These are phyloP conservation scores for Drosophila neocordata DNA, from an alignment of 1,140 invertebrate genomes.

Conservation along the genomic window DNA sequence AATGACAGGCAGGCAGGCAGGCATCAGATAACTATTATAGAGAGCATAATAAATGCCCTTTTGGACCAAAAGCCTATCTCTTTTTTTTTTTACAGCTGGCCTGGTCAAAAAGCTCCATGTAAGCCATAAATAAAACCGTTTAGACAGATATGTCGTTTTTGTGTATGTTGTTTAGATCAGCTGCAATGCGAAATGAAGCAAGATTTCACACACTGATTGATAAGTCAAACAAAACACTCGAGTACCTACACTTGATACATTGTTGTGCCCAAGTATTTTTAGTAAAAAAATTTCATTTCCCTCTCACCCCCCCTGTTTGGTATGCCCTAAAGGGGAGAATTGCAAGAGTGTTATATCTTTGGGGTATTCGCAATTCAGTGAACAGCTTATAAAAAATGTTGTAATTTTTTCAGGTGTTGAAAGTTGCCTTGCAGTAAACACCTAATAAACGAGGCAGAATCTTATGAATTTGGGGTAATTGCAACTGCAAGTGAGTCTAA, in stretches of 20 bases:
- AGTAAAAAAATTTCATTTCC: background rate
- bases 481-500: background rate
- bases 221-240: conserved; percentile 44
- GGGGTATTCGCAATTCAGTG: conserved; percentile 23
- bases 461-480: conserved; percentile 19
- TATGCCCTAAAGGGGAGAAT: background rate
- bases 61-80: background rate
- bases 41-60: conserved; percentile 1
- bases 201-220: conserved; percentile 56
- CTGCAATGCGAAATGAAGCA: conserved; percentile 55
- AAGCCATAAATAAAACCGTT: conserved; percentile 52
- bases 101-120: conserved; percentile 36
- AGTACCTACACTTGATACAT: conserved; percentile 2
- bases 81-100: conserved; percentile 21
- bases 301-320: background rate
- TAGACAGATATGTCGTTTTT: conserved; percentile 29
- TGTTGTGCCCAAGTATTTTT: background rate
- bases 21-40: background rate
- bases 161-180: conserved; percentile 22
- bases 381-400: conserved; percentile 44
- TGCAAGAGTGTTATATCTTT: conserved; percentile 11
- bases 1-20: conserved; percentile 28
- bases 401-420: conserved; percentile 45
- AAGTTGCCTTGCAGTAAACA: conserved; percentile 44
- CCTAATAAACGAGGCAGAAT: conserved; percentile 39